Percentiles rank a stretch among this genome's conserved stretches.
Evolutionary conservation across 2,113 vertebrate genomes (phyloP).

Genomic region (Apus apus): DNA sequence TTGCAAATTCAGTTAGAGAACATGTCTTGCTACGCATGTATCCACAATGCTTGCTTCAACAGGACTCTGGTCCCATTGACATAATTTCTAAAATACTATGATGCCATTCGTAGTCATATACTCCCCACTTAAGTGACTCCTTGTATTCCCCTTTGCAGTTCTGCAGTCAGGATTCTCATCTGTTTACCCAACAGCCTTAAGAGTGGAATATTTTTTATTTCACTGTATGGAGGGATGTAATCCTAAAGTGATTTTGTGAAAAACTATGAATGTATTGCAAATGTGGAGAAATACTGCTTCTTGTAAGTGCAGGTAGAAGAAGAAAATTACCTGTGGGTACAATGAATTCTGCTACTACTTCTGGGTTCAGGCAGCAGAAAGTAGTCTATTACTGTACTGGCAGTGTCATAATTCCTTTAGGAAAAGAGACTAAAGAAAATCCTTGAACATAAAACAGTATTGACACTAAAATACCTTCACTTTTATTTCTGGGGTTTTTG

Average conservation of each 20-base stretch:
- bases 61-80: neutral
- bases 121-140: neutral
- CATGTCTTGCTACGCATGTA: neutral
- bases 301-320: conserved; percentile 5
- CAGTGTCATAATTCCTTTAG: neutral
- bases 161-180: neutral
- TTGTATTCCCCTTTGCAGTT: neutral
- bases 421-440: neutral
- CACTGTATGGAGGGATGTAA: conserved; percentile 15
- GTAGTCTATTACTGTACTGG: neutral
- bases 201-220: conserved; percentile 27
- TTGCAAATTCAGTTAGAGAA: neutral
- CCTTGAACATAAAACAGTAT: neutral
- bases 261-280: conserved; percentile 39
- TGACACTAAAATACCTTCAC: neutral
- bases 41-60: neutral
- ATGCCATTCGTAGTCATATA: neutral
- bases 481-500: neutral
- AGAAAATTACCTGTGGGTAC: conserved; percentile 38
- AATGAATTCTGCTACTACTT: conserved; percentile 26
- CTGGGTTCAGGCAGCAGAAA: neutral
- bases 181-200: conserved; percentile 23
- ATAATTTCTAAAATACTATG: neutral
- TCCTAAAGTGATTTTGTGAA: conserved; percentile 36
- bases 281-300: conserved; percentile 16